Base-by-base conservation (phyloP, 2,113 vertebrate species). In the Strix uralensis region DNA sequence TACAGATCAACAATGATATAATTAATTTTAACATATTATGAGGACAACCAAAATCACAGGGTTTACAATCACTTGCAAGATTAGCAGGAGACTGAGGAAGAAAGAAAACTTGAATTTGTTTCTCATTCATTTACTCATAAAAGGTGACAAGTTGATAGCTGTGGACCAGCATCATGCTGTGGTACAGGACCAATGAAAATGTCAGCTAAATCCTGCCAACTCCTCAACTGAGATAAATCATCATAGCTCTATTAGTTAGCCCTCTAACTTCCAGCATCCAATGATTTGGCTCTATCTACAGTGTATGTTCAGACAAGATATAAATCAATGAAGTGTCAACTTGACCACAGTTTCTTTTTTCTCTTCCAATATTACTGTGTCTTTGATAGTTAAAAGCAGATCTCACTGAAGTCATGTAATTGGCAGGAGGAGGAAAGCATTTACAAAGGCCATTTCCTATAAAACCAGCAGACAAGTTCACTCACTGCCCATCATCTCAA, bases 191-290 rank as follows among this genome's bases (percentile, higher is more conserved):
- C 83, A 95, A 92, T 8, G 10, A 90, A 94, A 93, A 92, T 74
- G 52, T 88, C 92, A 94, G 23, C 55, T n/a, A 78, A 89, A 79
- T 36, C 80, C 44, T 92, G 83, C 90, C 94, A 90, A 40, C 11
- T 59, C 38, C 51, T 90, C 75, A 69, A 44, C 57, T 72, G 80
- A 84, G 86, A 93, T 88, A 97, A 96, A 96, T 95, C 83, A 75
- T 70, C 77, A 42, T 9, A 86, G 80, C 47, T 81, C 47, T 92
- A 49, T 84, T 83, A 84, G 72, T 88, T 92, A 91, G 61, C 30
- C 59, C 40, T 83, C 78, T 82, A 77, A 90, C 69, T 94, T 94
- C 38, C 52, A 93, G 49, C 44, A 81, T 40, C 52, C 49, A 88
- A 84, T 25, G 15, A 79, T 69, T 81, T 92, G 80, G 80, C 86